Evolutionary conservation across 2,113 vertebrate genomes (phyloP), one percentile per base, ranked within the genome.

Genomic region (Rana temporaria): DNA sequence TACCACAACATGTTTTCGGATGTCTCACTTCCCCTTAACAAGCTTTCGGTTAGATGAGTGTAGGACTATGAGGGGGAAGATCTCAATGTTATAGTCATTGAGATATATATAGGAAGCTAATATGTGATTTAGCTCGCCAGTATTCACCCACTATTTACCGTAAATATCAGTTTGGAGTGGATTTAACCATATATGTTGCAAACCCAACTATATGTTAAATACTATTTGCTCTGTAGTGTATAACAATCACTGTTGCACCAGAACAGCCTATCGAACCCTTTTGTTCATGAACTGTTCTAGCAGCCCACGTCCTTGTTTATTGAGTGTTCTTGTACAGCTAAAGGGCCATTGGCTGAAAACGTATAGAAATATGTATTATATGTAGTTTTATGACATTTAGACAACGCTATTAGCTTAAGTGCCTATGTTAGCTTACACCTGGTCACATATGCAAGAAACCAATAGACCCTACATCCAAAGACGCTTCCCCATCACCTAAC

Each of bases 391-490:
- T 6, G 11, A 60, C 6, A 75, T 11, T 75, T 38, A 20, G n/a
- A 32, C 24, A 38, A 75, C 24, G 72, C 32, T 75, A 62, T 75
- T 75, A 75, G 72, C 59, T 75, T 60, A 75, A 75, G 72, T 75
- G 72, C 72, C 72, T 75, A 73, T 73, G 71, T 74, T 74, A 60
- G 71, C 71, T 20, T 42, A 57, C 55, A 75, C 56, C 72, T 32
- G 26, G 32, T 75, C 72, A 75, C 55, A 62, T 75, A 60, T 75
- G 72, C 56, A 75, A 75, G 12, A 38, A 42, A 75, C 30, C 57
- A 60, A 34, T 34, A 74, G 71, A 75, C 12, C 72, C 56, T 75
- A 57, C 72, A 75, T 75, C 72, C 72, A 75, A 75, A 75, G 72
- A 60, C 56, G 38, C 38, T 57, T 75, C 56, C 71, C 30, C 72